Base-by-base conservation (phyloP, 2,888 invertebrate genomes). In the Drosophila meridionalis region DNA sequence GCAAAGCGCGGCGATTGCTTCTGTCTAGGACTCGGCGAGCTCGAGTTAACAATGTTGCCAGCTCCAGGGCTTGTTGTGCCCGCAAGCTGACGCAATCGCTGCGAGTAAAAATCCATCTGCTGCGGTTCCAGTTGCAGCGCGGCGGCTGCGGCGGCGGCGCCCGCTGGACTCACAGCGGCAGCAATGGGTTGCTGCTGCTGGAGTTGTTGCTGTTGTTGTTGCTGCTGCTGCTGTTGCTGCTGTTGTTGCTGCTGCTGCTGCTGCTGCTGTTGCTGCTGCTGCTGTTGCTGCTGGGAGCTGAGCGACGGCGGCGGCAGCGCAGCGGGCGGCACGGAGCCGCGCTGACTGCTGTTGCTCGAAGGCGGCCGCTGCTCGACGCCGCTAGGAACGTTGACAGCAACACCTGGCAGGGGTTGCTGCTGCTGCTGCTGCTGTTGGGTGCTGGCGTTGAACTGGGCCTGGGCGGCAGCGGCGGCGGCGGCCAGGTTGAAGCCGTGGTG, bases 41-140 rank as follows among this genome's bases (percentile, higher is more conserved):
- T 96, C 94, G 96, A 95, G 95, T 95, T 95, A 95, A 95, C 95
- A 94, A 91, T 93, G 89, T 92, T 93, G 91, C 92, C 97, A 95
- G 96, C 96, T 95, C 97, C 97, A 95, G 97, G 97, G 96, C 97
- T 97, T 95, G 97, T 97, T 94, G 97, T 97, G 90, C 93, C 93
- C 95, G 99, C 99, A 95, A 99, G 96, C 96, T 98, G 98, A 95
- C 98, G 97, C 95, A 99, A 96, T 96, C 99, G 96, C 96, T 98
- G 98, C 95, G 99, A 99, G 96, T 99, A 99, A 96, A 98, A 99
- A 96, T 99, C 98, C 96, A 98, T 96, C 95, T 97, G 97, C 93
- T 97, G 97, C 93, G 97, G 97, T 95, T 97, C 97, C 90, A 96
- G 94, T 93, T 95, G 95, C 83, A 96, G 94, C 2, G 59, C 59